Conservation (phyloP, 2,888 invertebrate species). For the Syritta pipiens region DNA sequence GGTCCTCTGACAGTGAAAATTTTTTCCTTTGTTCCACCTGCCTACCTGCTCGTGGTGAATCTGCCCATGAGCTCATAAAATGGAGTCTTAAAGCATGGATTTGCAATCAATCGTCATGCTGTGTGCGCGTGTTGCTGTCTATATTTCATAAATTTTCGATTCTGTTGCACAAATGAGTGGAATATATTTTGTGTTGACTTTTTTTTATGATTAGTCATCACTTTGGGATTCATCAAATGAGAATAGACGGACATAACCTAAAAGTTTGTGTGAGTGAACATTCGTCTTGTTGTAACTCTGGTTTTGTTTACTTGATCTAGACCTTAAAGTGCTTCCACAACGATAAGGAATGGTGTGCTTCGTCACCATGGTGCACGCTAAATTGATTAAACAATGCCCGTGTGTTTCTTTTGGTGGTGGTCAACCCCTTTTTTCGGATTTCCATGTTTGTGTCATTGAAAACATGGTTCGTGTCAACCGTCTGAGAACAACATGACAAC, state of each 20-base stretch:
- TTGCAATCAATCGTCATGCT: neutral
- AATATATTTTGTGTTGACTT: too few species aligned
- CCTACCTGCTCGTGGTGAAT: slow-evolving; percentile 3
- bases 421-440: too few species aligned
- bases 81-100: slow-evolving; percentile 17
- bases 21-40: slow-evolving; percentile 23
- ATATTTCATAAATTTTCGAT: neutral
- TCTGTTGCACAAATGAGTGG: too few species aligned
- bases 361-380: too few species aligned
- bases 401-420: too few species aligned
- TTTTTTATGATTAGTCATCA: slow-evolving; percentile 16
- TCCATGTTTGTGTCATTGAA: too few species aligned
- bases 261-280: neutral
- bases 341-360: too few species aligned
- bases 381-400: too few species aligned
- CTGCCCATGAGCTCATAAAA: slow-evolving; percentile 7
- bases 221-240: neutral
- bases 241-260: slow-evolving; percentile 17
- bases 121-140: neutral
- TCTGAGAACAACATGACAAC: too few species aligned
- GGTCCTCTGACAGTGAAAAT: slow-evolving; percentile 29
- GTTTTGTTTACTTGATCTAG: neutral
- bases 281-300: too few species aligned
- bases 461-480: too few species aligned
- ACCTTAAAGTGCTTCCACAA: too few species aligned